Percentiles rank a stretch among this genome's conserved stretches.
Evolutionary conservation across 2,797 vertebrate species (phyloP).

Genomic region (Notamacropus eugenii): DNA sequence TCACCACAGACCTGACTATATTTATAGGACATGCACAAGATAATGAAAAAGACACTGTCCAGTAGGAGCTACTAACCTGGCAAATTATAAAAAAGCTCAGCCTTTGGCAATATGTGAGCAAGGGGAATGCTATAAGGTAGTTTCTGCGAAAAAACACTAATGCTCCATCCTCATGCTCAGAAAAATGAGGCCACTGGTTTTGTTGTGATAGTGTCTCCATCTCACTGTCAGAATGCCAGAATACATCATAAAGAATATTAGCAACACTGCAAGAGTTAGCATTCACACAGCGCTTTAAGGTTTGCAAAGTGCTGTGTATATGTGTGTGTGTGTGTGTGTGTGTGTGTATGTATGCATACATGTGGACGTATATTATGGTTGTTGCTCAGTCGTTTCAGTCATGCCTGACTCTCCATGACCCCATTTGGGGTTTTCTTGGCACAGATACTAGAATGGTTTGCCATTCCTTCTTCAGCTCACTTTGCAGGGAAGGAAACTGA

Average conservation of each 20-base stretch:
- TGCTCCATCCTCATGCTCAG: background rate
- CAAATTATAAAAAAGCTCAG: background rate
- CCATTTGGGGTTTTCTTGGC: no score
- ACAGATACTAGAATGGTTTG: no score
- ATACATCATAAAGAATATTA: background rate
- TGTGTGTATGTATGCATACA: no score
- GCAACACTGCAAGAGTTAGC: background rate
- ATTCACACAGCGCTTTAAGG: background rate
- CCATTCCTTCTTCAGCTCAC: background rate
- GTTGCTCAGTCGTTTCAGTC: no score
- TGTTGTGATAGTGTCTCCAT: background rate
- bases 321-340: background rate
- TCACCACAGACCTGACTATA: background rate
- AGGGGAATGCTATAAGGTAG: background rate
- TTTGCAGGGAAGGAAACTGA: background rate
- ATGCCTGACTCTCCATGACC: no score
- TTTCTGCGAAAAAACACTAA: background rate
- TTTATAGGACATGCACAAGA: background rate
- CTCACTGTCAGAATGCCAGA: background rate
- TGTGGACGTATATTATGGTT: no score
- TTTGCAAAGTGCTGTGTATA: background rate
- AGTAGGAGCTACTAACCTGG: background rate
- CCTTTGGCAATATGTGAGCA: background rate
- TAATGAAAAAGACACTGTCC: background rate
- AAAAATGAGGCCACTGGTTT: background rate